phyloP scores from a whole-genome alignment of 1,140 invertebrate species.

The Hylyphantes graminicola region DNA sequence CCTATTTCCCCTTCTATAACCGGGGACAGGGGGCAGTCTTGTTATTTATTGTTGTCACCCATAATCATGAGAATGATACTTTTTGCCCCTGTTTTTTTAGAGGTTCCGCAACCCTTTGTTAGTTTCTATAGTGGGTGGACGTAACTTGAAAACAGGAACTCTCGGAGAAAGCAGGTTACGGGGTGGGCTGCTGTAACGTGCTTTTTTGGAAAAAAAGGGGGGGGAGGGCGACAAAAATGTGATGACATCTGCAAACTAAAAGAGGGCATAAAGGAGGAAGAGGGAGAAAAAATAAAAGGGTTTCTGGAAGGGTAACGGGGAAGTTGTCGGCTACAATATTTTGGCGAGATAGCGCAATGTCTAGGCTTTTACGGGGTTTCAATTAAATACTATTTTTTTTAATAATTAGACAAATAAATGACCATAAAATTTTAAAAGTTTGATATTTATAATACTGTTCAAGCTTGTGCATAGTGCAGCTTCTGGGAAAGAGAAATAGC shows the following conservation, averaged over 20 bases:
- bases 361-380: too few relatives aligned
- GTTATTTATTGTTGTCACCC: conserved; percentile 55
- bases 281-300: conserved; percentile 20
- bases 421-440: too few relatives aligned
- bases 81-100: conserved; percentile 53
- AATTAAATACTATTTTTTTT: too few relatives aligned
- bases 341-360: conserved; percentile 35
- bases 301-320: conserved; percentile 9
- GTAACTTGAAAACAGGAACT: conserved; percentile 45
- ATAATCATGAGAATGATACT: conserved; percentile 49
- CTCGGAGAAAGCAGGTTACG: conserved; percentile 40
- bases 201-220: conserved; percentile 25
- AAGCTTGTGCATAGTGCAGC: too few relatives aligned
- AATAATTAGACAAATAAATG: too few relatives aligned
- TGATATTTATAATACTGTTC: too few relatives aligned
- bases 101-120: conserved; percentile 54
- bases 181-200: conserved; percentile 12
- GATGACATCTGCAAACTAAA: conserved; percentile 52
- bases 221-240: conserved; percentile 48
- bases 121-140: conserved; percentile 25
- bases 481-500: too few relatives aligned
- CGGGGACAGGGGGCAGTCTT: background rate
- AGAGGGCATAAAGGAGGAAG: conserved; percentile 10
- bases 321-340: conserved; percentile 18
- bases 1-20: conserved; percentile 18